Percentiles rank a stretch among this genome's conserved stretches.
These are phyloP conservation scores for Labia minor DNA, from an alignment of 2,888 invertebrate species.

Conservation along the genomic window DNA sequence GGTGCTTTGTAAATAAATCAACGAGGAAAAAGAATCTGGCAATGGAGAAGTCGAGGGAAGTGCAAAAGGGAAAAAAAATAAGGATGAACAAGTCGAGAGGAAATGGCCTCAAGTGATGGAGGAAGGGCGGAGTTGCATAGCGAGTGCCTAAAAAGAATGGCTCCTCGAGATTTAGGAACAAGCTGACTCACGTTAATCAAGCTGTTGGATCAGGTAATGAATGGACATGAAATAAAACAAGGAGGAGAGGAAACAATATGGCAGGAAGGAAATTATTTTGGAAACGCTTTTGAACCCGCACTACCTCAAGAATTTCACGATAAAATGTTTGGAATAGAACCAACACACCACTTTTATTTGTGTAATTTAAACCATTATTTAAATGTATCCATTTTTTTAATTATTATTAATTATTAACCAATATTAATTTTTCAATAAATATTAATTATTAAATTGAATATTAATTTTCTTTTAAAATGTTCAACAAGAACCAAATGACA, in stretches of 20 bases:
- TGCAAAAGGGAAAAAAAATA: slow-evolving; percentile 14
- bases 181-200: slow-evolving; percentile 1
- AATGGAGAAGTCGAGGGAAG: not conserved
- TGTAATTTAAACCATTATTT: too few relatives aligned
- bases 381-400: too few relatives aligned
- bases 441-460: too few relatives aligned
- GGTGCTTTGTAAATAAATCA: slow-evolving; percentile 19
- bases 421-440: too few relatives aligned
- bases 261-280: not conserved
- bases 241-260: not conserved
- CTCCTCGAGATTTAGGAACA: not conserved
- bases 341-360: too few relatives aligned
- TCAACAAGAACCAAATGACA: too few relatives aligned
- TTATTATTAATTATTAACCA: too few relatives aligned
- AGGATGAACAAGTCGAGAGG: slow-evolving; percentile 18
- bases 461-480: too few relatives aligned
- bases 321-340: too few relatives aligned
- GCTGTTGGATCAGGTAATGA: slow-evolving; percentile 13
- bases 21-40: slow-evolving; percentile 17
- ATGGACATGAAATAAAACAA: slow-evolving; percentile 13
- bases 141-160: slow-evolving; percentile 4
- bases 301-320: too few relatives aligned
- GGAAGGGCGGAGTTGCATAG: slow-evolving; percentile 1
- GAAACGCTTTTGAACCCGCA: not conserved
- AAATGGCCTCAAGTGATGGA: not conserved